Conservation (phyloP, 2,797 vertebrate species). For the Rhynchotus rufescens region DNA sequence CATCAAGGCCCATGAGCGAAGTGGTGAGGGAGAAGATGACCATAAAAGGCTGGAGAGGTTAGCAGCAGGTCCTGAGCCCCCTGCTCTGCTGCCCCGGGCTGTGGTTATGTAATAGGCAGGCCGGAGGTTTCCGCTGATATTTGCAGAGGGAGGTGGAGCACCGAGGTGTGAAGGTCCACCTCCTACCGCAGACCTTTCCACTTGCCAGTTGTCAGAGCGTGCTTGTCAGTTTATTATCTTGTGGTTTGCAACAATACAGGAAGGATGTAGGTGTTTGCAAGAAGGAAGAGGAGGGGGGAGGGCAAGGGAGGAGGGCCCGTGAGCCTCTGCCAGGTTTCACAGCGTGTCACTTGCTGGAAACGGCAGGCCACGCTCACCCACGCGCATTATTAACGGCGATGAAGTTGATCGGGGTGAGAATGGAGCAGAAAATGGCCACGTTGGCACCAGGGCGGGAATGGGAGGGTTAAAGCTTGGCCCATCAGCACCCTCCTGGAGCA, state of each 20-base stretch:
- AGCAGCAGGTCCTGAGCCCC: neutral
- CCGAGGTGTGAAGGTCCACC: slow-evolving; percentile 2
- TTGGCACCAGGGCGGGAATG: neutral
- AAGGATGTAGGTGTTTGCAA: slow-evolving; percentile 90
- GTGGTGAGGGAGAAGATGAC: rapidly evolving
- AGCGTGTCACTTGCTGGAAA: neutral
- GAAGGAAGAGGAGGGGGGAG: slow-evolving; percentile 77
- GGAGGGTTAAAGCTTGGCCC: neutral
- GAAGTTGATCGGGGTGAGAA: neutral
- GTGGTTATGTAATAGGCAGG: slow-evolving; percentile 43
- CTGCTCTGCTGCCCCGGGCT: slow-evolving; percentile 3
- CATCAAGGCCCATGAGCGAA: neutral
- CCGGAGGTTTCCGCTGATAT: slow-evolving; percentile 52
- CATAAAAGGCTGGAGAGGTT: neutral
- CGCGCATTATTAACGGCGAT: neutral
- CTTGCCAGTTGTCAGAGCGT: neutral
- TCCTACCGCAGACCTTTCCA: slow-evolving; percentile 34
- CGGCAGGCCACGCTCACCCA: neutral
- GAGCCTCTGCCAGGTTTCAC: neutral
- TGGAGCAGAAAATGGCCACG: neutral
- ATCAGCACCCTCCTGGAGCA: neutral
- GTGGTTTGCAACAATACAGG: slow-evolving; percentile 84
- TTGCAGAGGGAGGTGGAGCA: slow-evolving; percentile 47
- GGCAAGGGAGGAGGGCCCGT: neutral
- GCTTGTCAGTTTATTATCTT: slow-evolving; percentile 69